phyloP scores from a whole-genome alignment of 2,888 invertebrate genomes.

The Eilema depressum region DNA sequence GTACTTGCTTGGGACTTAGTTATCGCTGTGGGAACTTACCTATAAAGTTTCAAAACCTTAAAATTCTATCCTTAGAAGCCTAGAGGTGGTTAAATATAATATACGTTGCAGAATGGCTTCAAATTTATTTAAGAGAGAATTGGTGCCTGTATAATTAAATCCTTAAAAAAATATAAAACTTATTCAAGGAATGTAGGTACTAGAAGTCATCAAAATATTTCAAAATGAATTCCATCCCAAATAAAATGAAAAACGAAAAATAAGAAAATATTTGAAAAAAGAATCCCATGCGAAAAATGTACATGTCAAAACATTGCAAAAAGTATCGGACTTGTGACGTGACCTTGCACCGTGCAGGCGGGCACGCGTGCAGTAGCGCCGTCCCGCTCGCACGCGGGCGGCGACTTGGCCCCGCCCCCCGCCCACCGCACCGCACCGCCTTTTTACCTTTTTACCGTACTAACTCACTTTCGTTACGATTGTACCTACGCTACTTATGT shows the following conservation, averaged over 20 bases:
- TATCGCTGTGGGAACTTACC: not conserved
- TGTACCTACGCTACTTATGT: slow-evolving; percentile 52
- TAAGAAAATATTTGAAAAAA: slow-evolving; percentile 24
- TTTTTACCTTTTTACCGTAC: slow-evolving; percentile 75
- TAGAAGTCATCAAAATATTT: not conserved
- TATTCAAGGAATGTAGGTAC: not conserved
- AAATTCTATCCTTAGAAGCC: not conserved
- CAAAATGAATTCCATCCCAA: not conserved
- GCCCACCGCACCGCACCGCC: slow-evolving; percentile 76
- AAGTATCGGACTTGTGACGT: slow-evolving; percentile 53
- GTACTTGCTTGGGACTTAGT: not conserved
- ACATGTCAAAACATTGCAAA: slow-evolving; percentile 68
- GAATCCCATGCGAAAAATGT: slow-evolving; percentile 33
- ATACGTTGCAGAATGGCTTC: not conserved
- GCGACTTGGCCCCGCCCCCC: slow-evolving; percentile 77
- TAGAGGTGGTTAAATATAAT: not conserved
- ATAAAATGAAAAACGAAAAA: not conserved
- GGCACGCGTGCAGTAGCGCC: slow-evolving; percentile 55
- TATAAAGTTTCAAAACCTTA: not conserved
- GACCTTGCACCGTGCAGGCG: slow-evolving; percentile 73
- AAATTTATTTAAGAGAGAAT: not conserved
- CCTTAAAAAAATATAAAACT: not conserved
- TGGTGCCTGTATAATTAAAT: not conserved
- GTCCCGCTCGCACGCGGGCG: slow-evolving; percentile 76
- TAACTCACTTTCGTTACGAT: slow-evolving; percentile 71